These are phyloP conservation scores for Ormyrus labotus DNA, from an alignment of 2,888 invertebrate species.

Conservation along the genomic window DNA sequence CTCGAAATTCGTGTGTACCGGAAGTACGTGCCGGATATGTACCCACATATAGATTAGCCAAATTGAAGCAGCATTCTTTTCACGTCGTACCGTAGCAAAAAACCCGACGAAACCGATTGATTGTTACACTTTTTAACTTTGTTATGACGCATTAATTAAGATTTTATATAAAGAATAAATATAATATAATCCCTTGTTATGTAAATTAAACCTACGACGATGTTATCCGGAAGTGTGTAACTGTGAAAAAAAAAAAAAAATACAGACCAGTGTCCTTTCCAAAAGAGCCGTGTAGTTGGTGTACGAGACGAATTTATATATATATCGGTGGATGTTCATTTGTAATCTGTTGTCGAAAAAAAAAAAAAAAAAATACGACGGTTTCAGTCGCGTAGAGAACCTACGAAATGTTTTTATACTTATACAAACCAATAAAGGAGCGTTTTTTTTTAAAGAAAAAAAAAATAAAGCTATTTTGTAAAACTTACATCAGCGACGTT, in stretches of 20 bases:
- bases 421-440: neutral
- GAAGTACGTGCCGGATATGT: no score
- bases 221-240: neutral
- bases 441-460: neutral
- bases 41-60: no score
- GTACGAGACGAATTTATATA: no score
- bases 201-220: neutral
- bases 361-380: neutral
- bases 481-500: neutral
- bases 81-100: no score
- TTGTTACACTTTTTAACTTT: no score
- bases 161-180: neutral
- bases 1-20: no score
- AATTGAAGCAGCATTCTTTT: no score
- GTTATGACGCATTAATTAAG: neutral
- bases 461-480: constrained; percentile 5
- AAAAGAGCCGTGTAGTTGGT: no score
- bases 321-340: neutral
- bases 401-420: constrained; percentile 12
- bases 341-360: neutral
- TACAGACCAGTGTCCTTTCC: no score
- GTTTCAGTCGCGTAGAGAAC: neutral
- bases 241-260: neutral
- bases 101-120: no score
- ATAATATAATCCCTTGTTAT: constrained; percentile 11